Percentiles rank a stretch among this genome's conserved stretches.
Conservation (phyloP, 2,888 invertebrate species). For the Idaea aversata region DNA sequence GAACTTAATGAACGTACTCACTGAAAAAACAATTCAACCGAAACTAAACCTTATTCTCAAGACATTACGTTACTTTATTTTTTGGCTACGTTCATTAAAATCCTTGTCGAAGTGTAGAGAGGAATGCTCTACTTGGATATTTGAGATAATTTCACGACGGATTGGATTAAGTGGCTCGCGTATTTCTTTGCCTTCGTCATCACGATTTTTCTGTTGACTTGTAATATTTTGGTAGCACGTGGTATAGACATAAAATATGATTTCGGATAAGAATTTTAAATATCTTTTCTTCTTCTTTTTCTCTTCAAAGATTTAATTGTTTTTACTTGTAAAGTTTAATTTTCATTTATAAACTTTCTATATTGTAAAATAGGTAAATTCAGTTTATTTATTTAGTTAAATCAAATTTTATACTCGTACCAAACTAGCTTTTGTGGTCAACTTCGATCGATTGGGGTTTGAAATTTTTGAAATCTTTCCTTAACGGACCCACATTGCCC, state of each 20-base stretch:
- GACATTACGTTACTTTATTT: background rate
- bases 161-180: conserved; percentile 38
- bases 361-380: too few relatives aligned
- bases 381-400: too few relatives aligned
- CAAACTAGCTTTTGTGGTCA: too few relatives aligned
- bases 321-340: too few relatives aligned
- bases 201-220: conserved; percentile 27
- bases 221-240: conserved; percentile 6
- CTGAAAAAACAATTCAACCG: background rate
- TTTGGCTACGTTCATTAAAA: background rate
- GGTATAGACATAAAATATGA: background rate
- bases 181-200: conserved; percentile 29
- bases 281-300: too few relatives aligned
- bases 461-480: too few relatives aligned
- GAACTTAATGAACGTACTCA: background rate
- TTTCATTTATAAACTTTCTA: too few relatives aligned
- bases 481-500: too few relatives aligned
- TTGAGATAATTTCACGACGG: conserved; percentile 38
- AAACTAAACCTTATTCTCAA: background rate
- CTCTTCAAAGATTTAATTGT: too few relatives aligned
- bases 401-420: too few relatives aligned
- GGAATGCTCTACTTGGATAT: conserved; percentile 58
- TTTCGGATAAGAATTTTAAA: too few relatives aligned
- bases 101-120: conserved; percentile 10
- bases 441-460: too few relatives aligned